Conservation (phyloP, 2,888 invertebrate genomes). For the Macrosiphum euphorbiae region DNA sequence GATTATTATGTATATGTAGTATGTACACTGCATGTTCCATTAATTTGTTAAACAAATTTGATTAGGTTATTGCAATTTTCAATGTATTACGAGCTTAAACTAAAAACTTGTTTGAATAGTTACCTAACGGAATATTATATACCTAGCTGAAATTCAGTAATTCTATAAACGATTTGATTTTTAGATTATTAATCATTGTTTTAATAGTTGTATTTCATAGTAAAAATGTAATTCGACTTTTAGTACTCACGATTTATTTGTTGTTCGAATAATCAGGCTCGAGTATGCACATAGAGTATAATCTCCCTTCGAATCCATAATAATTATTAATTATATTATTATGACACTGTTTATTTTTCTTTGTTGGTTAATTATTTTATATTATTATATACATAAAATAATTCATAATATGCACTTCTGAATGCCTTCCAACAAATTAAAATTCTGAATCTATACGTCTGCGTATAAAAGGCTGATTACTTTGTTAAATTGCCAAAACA, state of each 20-base stretch:
- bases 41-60: background rate
- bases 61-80: background rate
- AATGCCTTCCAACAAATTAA: background rate
- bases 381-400: background rate
- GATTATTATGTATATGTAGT: background rate
- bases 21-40: background rate
- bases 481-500: background rate
- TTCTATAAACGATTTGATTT: background rate
- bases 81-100: background rate
- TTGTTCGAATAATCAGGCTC: background rate
- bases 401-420: background rate
- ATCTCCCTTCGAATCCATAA: background rate
- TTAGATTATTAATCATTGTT: background rate
- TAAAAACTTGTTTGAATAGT: background rate
- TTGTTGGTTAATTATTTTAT: background rate
- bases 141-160: background rate
- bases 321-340: slow-evolving; percentile 9
- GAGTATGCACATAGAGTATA: background rate
- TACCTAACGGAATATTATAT: background rate
- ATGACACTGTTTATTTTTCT: background rate
- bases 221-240: background rate
- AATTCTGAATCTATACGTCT: background rate
- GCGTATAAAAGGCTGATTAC: background rate
- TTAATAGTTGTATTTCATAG: background rate
- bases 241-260: background rate